These are phyloP conservation scores for Apamea epomidion DNA, from an alignment of 2,888 invertebrate species.

Conservation along the genomic window DNA sequence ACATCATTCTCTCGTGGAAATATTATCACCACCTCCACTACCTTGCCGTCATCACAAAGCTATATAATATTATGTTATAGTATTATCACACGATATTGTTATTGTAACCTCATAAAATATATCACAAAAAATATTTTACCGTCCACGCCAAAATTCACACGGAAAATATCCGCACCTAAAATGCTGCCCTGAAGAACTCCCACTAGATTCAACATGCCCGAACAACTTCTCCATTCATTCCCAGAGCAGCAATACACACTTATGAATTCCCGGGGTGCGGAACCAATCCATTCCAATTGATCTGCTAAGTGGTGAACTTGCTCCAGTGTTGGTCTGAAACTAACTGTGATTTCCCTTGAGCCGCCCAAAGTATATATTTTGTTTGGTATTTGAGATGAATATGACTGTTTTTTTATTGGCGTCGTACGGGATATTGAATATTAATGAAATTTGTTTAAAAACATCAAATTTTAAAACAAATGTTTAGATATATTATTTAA, in stretches of 20 bases:
- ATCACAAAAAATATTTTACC: not conserved
- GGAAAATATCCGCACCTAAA: slow-evolving; percentile 16
- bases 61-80: not conserved
- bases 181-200: slow-evolving; percentile 23
- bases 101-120: not conserved
- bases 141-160: slow-evolving; percentile 5
- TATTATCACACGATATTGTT: not conserved
- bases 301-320: slow-evolving; percentile 66
- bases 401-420: not conserved
- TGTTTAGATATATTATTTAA: not conserved
- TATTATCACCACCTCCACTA: not conserved
- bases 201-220: slow-evolving; percentile 38
- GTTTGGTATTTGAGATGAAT: slow-evolving; percentile 35
- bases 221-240: slow-evolving; percentile 36
- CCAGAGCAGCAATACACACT: slow-evolving; percentile 53
- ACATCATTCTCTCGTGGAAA: not conserved
- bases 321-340: slow-evolving; percentile 25
- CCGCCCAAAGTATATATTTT: slow-evolving; percentile 28
- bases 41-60: not conserved
- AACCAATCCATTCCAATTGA: slow-evolving; percentile 65
- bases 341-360: slow-evolving; percentile 64
- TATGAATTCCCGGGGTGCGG: slow-evolving; percentile 52
- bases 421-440: not conserved
- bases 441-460: not conserved
- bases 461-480: not conserved